These are phyloP conservation scores for Magallana nippona DNA, from an alignment of 2,888 invertebrate genomes.

Conservation along the genomic window DNA sequence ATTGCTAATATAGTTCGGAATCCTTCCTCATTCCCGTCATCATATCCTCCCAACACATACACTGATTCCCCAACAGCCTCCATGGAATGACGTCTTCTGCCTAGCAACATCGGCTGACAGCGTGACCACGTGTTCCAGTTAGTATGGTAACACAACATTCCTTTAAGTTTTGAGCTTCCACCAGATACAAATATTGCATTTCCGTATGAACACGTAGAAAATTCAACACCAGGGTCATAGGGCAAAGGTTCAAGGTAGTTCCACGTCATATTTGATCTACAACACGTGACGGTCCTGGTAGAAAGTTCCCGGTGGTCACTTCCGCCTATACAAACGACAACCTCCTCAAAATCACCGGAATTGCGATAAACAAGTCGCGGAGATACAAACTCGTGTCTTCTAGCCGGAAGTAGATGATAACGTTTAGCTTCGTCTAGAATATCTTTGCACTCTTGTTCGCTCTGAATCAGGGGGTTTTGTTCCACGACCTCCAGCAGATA, in stretches of 20 bases:
- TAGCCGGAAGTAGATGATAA: constrained; percentile 63
- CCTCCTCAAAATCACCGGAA: constrained; percentile 59
- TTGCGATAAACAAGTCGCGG: constrained; percentile 56
- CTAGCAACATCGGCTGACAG: constrained; percentile 57
- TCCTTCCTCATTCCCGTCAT: constrained; percentile 59
- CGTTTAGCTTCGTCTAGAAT: constrained; percentile 62
- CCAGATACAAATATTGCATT: constrained; percentile 64
- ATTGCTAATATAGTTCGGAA: constrained; percentile 59
- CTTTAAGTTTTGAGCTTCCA: constrained; percentile 57
- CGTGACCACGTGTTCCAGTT: constrained; percentile 57
- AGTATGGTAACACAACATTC: constrained; percentile 54
- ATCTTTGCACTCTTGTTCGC: constrained; percentile 51
- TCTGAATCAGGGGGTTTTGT: constrained; percentile 43
- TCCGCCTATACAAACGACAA: constrained; percentile 57
- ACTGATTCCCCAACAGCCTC: constrained; percentile 61
- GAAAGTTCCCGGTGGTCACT: constrained; percentile 50
- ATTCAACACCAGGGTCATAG: constrained; percentile 61
- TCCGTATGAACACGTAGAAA: constrained; percentile 60
- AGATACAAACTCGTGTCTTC: constrained; percentile 62
- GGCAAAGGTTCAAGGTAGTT: constrained; percentile 52
- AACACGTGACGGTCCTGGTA: constrained; percentile 57
- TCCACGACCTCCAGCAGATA: constrained; percentile 59
- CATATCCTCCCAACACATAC: constrained; percentile 64
- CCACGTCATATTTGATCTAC: constrained; percentile 54
- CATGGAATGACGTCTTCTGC: constrained; percentile 62